A percentile compares a stretch with the other conserved stretches of the same genome.
Conservation (phyloP, 2,113 vertebrate genomes). For the Pongo pygmaeus region DNA sequence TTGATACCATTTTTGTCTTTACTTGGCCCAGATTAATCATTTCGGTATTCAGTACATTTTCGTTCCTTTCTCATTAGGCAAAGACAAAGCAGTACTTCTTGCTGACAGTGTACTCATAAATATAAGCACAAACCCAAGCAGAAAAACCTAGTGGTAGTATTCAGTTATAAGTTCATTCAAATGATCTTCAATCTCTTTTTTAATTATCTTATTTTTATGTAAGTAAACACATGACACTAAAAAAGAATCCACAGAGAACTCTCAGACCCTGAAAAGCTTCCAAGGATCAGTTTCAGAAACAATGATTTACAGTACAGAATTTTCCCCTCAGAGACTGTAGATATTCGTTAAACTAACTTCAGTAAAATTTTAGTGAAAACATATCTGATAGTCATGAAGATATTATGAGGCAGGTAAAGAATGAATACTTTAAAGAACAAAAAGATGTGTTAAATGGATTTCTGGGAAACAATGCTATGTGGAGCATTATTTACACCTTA, state of each 20-base stretch:
- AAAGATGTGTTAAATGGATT: slow-evolving; percentile 1
- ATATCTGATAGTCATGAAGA: not conserved
- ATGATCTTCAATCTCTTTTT: not conserved
- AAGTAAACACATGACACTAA: not conserved
- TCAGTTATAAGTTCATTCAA: not conserved
- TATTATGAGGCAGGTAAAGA: not conserved
- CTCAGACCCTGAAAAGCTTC: not conserved
- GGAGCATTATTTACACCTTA: not conserved
- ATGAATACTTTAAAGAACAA: not conserved
- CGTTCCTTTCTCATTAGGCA: slow-evolving; percentile 35
- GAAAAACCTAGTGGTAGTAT: not conserved
- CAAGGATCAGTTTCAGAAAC: not conserved
- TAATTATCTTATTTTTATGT: not conserved
- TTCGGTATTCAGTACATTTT: not conserved
- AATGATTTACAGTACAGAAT: not conserved
- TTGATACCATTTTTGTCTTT: slow-evolving; percentile 42
- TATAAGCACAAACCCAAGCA: not conserved
- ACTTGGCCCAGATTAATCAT: not conserved
- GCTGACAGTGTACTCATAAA: not conserved
- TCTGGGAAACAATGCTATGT: slow-evolving; percentile 27
- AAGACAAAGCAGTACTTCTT: not conserved
- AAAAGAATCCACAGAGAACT: not conserved
- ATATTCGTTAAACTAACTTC: not conserved
- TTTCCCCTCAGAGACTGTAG: not conserved
- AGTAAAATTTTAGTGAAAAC: slow-evolving; percentile 22